Percentiles rank a stretch among this genome's conserved stretches.
Evolutionary conservation across 1,140 invertebrate species (phyloP).

Genomic region (Saccostrea cuccullata): DNA sequence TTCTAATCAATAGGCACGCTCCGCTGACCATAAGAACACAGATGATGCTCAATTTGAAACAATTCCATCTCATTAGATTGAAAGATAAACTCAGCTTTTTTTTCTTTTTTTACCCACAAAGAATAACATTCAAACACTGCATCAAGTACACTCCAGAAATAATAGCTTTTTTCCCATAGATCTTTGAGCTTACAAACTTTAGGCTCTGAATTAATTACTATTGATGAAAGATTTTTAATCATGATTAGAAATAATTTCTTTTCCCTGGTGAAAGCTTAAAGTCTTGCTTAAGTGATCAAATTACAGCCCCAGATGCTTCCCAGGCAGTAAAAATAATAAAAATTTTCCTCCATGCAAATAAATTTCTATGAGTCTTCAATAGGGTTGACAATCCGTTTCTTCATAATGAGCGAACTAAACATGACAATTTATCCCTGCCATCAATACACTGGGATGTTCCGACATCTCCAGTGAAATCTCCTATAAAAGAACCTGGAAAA

Average conservation of each 20-base stretch:
- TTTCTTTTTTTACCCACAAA: not conserved
- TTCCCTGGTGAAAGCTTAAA: conserved; percentile 27
- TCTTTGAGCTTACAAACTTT: not conserved
- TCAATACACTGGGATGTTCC: conserved; percentile 31
- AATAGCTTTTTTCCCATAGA: conserved; percentile 10
- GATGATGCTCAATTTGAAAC: conserved; percentile 37
- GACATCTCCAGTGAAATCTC: conserved; percentile 35
- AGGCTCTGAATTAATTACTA: conserved; percentile 27
- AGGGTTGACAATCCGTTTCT: conserved; percentile 34
- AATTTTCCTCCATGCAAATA: conserved; percentile 31
- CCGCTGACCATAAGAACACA: conserved; percentile 12
- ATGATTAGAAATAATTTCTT: conserved; percentile 30
- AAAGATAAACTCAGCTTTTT: conserved; percentile 16
- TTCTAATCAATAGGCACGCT: conserved; percentile 30
- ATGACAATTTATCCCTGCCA: conserved; percentile 33
- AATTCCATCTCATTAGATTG: conserved; percentile 31
- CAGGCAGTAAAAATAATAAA: conserved; percentile 27
- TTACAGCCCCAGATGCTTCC: conserved; percentile 27
- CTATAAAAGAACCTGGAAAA: conserved; percentile 15
- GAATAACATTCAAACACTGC: not conserved
- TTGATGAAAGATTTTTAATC: conserved; percentile 32
- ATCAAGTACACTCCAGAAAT: conserved; percentile 7
- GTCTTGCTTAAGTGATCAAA: conserved; percentile 35
- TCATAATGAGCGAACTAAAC: conserved; percentile 32
- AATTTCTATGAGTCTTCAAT: conserved; percentile 32